Base-by-base conservation (phyloP, 2,888 invertebrate species). In the Caenorhabditis sp. region DNA sequence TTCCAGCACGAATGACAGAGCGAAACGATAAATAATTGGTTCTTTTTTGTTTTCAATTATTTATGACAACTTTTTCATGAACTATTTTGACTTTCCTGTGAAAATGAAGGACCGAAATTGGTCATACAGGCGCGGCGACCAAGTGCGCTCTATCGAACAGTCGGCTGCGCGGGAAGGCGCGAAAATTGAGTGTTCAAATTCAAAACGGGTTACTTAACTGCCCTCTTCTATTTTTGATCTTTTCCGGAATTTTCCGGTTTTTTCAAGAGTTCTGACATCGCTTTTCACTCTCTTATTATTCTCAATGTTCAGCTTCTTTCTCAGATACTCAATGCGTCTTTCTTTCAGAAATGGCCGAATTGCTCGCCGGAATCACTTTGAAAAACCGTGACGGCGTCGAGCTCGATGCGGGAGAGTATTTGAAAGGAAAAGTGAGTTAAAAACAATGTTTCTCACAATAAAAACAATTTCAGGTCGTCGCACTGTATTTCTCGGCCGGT, bases 401-500 rank as follows among this genome's bases (percentile, higher is more conserved):
- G 32, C 70, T 79, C 13, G 74, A 81, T n/a, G 82, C 71, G 15
- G 87, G 81, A 13, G 82, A 85, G 35, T 81, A 84, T 26, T 78
- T 89, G 22, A 81, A 84, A 32, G 88, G 85, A 50, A 86, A 85
- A 72, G 85, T 89, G 3, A 11, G 39, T 66, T 17, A 3, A 17
- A 11, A 22, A 26, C 5, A 35, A 30, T 20, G 9, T 30, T 9
- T 30, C 9, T 3, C 43, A 35, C 27, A 11, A 53, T 1, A 39
- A n/a, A 17, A 32, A 27, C 15, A 15, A 22, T 62, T 73, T 15
- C 62, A 86, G 78, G 86, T 90, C 11, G 86, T 91, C 27, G 91
- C 90, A 6, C 85, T 91, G 20, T 91, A 92, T 85, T 92, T 91
- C 84, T 91, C 91, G 0, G 91, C 91, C 15, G 90, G 90, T 56